Evolutionary conservation across 2,113 vertebrate genomes (phyloP).

Genomic region (Tursiops truncatus): DNA sequence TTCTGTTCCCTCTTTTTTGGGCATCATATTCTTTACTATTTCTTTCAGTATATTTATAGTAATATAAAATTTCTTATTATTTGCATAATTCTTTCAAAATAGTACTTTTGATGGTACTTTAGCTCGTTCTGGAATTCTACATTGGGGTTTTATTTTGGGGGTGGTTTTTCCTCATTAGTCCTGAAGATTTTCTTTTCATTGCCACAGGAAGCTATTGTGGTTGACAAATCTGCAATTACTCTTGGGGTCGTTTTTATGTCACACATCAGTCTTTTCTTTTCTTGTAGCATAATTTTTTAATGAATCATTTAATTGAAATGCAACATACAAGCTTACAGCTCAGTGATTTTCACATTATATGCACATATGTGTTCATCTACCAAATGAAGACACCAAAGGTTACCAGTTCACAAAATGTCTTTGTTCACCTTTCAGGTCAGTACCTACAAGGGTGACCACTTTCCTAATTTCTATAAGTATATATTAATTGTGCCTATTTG

Average conservation of each 20-base stretch:
- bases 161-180: not conserved
- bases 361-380: not conserved
- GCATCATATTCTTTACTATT: not conserved
- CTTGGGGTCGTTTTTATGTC: not conserved
- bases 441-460: rapidly evolving
- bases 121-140: not conserved
- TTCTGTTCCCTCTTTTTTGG: not conserved
- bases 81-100: not conserved
- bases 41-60: not conserved
- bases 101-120: not conserved
- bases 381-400: not conserved
- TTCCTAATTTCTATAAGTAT: not conserved
- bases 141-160: too few species aligned
- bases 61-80: not conserved
- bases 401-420: not conserved
- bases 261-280: not conserved
- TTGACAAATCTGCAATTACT: not conserved
- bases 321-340: not conserved
- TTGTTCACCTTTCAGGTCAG: rapidly evolving
- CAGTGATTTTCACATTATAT: not conserved
- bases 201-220: too few species aligned
- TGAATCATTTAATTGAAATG: not conserved
- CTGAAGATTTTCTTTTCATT: not conserved
- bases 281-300: not conserved
- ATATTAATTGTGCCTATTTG: too few species aligned